Evolutionary conservation across 2,113 vertebrate species (phyloP).

Genomic region (Rhinichthys klamathensis): DNA sequence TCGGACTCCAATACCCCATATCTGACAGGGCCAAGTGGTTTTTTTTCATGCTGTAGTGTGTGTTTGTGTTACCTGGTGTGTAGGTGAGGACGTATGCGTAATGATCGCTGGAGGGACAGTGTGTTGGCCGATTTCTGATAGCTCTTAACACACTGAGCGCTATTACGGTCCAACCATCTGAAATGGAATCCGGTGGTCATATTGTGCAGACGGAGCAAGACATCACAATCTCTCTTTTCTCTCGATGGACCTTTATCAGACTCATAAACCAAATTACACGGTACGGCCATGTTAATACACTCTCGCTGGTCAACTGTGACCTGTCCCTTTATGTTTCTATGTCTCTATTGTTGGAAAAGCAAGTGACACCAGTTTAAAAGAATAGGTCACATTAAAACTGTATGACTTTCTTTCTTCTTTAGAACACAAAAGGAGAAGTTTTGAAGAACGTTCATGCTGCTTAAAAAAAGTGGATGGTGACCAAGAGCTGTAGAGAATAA

Average conservation of each 20-base stretch:
- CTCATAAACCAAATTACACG: constrained; percentile 50
- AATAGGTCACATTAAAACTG: neutral
- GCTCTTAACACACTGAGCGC: constrained; percentile 48
- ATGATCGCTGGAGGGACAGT: constrained; percentile 52
- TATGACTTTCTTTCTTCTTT: neutral
- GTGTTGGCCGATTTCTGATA: constrained; percentile 49
- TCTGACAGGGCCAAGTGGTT: constrained; percentile 45
- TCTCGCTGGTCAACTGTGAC: constrained; percentile 39
- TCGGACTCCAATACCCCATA: constrained; percentile 54
- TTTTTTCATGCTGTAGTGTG: constrained; percentile 24
- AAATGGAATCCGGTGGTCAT: constrained; percentile 45
- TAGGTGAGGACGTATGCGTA: constrained; percentile 43
- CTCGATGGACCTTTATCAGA: constrained; percentile 30
- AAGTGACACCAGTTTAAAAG: neutral
- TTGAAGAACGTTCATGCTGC: neutral
- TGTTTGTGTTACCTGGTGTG: constrained; percentile 33
- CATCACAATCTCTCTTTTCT: constrained; percentile 37
- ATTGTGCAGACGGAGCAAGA: constrained; percentile 6
- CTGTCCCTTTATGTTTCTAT: neutral
- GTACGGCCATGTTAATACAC: constrained; percentile 37
- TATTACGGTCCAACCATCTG: constrained; percentile 36
- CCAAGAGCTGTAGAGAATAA: neutral
- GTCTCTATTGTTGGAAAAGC: constrained; percentile 1
- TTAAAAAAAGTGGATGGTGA: neutral
- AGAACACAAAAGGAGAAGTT: neutral